Base-by-base conservation (phyloP, 92 coral and sea anemone genomes). In the Parazoanthus swiftii region DNA sequence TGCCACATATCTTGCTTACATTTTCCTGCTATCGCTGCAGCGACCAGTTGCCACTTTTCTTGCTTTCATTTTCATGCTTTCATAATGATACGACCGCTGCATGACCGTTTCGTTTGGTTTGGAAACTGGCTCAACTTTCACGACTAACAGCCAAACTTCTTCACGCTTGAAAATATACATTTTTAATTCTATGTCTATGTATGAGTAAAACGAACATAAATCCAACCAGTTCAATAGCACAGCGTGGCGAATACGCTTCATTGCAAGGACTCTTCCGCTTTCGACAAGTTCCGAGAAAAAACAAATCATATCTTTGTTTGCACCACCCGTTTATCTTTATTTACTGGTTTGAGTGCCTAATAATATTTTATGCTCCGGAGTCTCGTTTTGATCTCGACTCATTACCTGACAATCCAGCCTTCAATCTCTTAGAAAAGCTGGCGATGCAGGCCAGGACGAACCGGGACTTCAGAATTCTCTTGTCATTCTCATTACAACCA, bases 391-490 rank as follows among this genome's bases (percentile, higher is more conserved):
- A 37, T 76, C 46, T 29, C 9, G 38, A 20, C 46, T n/a, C 46
- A 25, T 76, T 71, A 84, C 87, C 87, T 84, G 87, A 18, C 33
- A 71, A 36, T 84, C 74, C 63, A 70, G 68, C 79, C 43, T 68
- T 84, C 10, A 71, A 44, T 48, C n/a, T 44, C 78, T 51, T 84
- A 37, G 87, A 84, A 84, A 84, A 84, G 79, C 77, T 50, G 13
- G 87, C 87, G 78, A 84, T 70, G 26, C 79, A 25, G 15, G 87
- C 87, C 18, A 84, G 67, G 23, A 84, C 79, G 44, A 84, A 71
- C 39, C n/a, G 58, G 14, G 79, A 66, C 10, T 13, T 84, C 15
- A 84, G 9, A 16, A 8, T 23, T 25, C 7, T 71, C 26, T 16
- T 51, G 35, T 48, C 66, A 44, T 3, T 46, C 26, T 48, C 87